These are phyloP conservation scores for Tylochromis polylepis DNA, from an alignment of 2,113 vertebrate species.

Conservation along the genomic window DNA sequence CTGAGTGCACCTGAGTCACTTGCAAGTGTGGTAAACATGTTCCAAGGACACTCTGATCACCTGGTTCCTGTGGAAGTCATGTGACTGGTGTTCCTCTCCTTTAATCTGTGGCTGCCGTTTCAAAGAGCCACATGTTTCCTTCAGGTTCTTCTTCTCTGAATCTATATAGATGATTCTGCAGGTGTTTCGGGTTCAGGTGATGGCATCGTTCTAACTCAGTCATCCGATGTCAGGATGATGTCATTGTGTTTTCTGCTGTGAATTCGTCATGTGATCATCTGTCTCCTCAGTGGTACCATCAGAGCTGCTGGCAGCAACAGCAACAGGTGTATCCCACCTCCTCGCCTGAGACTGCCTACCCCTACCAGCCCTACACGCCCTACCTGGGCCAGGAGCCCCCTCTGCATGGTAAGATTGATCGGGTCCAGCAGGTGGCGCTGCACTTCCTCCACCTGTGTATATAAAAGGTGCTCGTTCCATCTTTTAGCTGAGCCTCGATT, in stretches of 20 bases:
- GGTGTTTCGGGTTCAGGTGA: neutral
- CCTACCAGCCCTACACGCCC: constrained; percentile 73
- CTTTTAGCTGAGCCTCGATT: neutral
- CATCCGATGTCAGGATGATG: no score
- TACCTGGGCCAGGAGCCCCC: constrained; percentile 49
- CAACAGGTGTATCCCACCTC: constrained; percentile 66
- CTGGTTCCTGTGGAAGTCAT: neutral
- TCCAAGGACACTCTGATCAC: neutral
- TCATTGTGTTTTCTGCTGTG: neutral
- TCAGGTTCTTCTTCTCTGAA: neutral
- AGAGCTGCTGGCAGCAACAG: constrained; percentile 84
- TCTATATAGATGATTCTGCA: neutral
- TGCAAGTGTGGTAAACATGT: neutral
- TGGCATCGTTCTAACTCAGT: no score
- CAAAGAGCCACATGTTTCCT: neutral
- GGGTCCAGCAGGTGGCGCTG: neutral
- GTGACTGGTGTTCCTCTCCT: neutral
- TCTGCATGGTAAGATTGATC: constrained; percentile 28
- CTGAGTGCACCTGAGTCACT: neutral
- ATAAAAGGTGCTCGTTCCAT: neutral
- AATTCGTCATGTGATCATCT: neutral
- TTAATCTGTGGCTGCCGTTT: neutral
- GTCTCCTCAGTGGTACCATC: constrained; percentile 81
- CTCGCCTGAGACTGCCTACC: constrained; percentile 60
- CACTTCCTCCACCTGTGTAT: neutral